Evolutionary conservation across 2,797 vertebrate genomes (phyloP).

Genomic region (Holocentrus rufus): DNA sequence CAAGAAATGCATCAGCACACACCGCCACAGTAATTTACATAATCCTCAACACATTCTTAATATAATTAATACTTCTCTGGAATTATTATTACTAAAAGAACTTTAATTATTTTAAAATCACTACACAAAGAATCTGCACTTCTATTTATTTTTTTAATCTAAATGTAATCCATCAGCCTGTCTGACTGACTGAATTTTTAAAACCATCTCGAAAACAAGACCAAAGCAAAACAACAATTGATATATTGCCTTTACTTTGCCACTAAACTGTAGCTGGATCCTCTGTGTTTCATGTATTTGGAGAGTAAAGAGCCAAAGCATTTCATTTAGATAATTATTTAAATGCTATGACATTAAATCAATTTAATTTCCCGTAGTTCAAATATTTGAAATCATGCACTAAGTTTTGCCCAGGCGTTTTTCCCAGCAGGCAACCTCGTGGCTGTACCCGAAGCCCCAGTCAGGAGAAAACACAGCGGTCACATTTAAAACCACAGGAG

Average conservation of each 20-base stretch:
- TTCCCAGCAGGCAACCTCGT: constrained; percentile 30
- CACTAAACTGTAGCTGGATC: neutral
- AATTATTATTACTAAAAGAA: neutral
- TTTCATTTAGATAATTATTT: neutral
- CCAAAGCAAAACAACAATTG: neutral
- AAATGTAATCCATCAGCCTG: constrained; percentile 1
- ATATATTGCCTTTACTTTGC: neutral
- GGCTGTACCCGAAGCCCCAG: constrained; percentile 16
- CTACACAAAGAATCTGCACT: neutral
- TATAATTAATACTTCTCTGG: neutral
- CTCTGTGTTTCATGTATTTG: neutral
- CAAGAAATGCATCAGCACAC: constrained; percentile 15
- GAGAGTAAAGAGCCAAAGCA: neutral
- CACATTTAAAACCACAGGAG: constrained; percentile 53
- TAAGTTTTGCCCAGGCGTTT: constrained; percentile 13
- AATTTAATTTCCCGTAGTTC: neutral
- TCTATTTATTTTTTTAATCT: neutral
- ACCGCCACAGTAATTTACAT: neutral
- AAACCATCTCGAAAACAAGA: no score
- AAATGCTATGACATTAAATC: neutral
- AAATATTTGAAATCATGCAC: neutral
- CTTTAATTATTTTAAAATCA: neutral
- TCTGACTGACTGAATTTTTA: no score
- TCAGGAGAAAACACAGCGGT: constrained; percentile 28
- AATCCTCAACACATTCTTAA: neutral